Evolutionary conservation across 2,113 vertebrate species (phyloP).

Genomic region (Ivindomyrus marchei): DNA sequence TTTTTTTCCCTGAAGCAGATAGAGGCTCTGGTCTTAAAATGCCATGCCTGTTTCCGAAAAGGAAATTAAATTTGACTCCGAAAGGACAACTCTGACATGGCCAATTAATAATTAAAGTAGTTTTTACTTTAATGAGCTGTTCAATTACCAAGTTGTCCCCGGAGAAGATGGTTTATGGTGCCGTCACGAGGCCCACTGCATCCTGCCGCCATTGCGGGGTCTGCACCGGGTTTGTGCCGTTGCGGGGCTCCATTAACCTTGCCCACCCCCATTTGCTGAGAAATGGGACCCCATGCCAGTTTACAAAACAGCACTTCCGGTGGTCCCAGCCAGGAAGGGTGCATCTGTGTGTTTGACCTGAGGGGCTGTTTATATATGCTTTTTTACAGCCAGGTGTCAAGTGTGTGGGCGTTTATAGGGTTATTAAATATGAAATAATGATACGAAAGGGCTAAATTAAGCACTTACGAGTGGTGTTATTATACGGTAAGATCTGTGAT

Average conservation of each 20-base stretch:
- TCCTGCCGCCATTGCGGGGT: slow-evolving; percentile 27
- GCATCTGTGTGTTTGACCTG: background rate
- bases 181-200: slow-evolving; percentile 55
- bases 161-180: slow-evolving; percentile 73
- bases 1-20: slow-evolving; percentile 27
- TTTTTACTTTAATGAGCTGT: slow-evolving; percentile 81
- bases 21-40: slow-evolving; percentile 51
- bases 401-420: background rate
- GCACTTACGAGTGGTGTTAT: background rate
- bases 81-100: slow-evolving; percentile 87
- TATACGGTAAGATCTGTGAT: background rate
- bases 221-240: slow-evolving; percentile 57
- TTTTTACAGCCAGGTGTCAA: background rate
- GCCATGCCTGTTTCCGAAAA: slow-evolving; percentile 46
- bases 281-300: slow-evolving; percentile 44
- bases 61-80: slow-evolving; percentile 79
- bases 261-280: slow-evolving; percentile 67
- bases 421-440: background rate
- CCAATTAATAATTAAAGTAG: slow-evolving; percentile 89
- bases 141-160: slow-evolving; percentile 82
- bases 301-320: background rate
- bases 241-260: slow-evolving; percentile 82
- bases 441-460: background rate
- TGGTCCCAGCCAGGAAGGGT: background rate
- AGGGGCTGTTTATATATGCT: background rate